Conservation (phyloP, 2,888 invertebrate genomes). For the Sphecodes monilicornis region DNA sequence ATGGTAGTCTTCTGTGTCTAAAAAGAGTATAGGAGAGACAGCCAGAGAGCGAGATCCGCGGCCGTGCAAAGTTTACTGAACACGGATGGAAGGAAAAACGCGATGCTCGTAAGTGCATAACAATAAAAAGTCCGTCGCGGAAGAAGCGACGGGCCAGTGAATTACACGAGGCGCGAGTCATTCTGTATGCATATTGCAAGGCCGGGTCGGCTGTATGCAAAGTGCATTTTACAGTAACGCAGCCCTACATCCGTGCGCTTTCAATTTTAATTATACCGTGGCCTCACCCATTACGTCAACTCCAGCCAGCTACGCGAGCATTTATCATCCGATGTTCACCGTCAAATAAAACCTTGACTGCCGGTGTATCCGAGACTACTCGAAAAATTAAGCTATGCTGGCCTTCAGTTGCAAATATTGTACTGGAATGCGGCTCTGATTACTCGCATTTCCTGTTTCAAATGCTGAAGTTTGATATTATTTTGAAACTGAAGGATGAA, state of each 20-base stretch:
- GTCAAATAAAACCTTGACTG: conserved; percentile 13
- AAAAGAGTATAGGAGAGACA: neutral
- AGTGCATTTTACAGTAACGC: conserved; percentile 63
- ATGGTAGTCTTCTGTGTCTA: neutral
- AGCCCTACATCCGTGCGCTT: conserved; percentile 53
- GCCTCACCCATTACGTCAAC: conserved; percentile 26
- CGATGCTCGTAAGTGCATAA: conserved; percentile 58
- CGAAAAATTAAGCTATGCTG: neutral
- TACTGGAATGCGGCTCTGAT: neutral
- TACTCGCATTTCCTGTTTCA: neutral
- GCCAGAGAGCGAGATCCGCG: neutral
- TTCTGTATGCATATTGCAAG: conserved; percentile 59
- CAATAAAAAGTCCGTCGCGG: conserved; percentile 53
- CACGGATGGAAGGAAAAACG: conserved; percentile 35
- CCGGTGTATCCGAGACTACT: neutral
- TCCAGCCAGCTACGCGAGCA: conserved; percentile 26
- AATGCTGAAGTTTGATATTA: too few species aligned
- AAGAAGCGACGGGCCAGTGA: conserved; percentile 50
- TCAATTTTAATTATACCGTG: conserved; percentile 60
- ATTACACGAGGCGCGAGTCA: conserved; percentile 54
- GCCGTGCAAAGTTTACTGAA: conserved; percentile 41
- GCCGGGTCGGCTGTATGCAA: conserved; percentile 45
- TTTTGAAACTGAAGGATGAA: too few species aligned
- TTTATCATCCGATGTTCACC: conserved; percentile 29
- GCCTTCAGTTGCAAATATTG: neutral